These are phyloP conservation scores for Lepidocolaptes lacrymiger DNA, from an alignment of 2,797 vertebrate species.

Conservation along the genomic window DNA sequence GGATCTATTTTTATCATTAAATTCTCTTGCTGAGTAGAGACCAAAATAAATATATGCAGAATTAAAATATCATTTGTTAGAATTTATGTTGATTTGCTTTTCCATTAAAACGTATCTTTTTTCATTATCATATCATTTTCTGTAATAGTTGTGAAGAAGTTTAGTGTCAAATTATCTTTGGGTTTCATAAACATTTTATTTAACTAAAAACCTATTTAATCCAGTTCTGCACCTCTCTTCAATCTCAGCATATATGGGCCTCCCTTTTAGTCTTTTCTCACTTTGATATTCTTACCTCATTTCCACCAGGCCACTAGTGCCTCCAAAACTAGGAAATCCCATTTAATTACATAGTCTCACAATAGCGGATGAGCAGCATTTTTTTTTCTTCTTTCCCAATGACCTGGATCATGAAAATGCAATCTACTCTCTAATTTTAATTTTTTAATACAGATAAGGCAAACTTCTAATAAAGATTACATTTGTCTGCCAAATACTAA, in stretches of 20 bases:
- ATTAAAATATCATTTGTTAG: background rate
- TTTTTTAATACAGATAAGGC: slow-evolving; percentile 13
- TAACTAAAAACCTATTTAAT: background rate
- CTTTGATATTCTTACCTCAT: background rate
- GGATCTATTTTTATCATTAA: background rate
- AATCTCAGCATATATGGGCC: background rate
- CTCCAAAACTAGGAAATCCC: background rate
- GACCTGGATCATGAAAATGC: slow-evolving; percentile 8
- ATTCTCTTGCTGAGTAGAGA: background rate
- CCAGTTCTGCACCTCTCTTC: background rate
- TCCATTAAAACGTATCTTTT: background rate
- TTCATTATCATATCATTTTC: background rate
- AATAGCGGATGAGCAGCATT: background rate
- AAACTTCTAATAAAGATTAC: slow-evolving; percentile 37
- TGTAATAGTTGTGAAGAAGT: background rate
- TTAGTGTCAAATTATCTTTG: background rate
- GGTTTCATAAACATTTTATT: background rate
- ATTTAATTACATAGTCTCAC: background rate
- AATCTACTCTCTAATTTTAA: background rate
- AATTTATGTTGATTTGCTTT: background rate
- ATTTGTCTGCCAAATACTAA: slow-evolving; percentile 19
- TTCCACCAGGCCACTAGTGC: background rate
- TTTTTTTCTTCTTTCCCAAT: background rate
- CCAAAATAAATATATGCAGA: background rate
- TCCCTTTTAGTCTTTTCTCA: background rate